Conservation (phyloP, 2,113 vertebrate genomes). For the Uria lomvia region DNA sequence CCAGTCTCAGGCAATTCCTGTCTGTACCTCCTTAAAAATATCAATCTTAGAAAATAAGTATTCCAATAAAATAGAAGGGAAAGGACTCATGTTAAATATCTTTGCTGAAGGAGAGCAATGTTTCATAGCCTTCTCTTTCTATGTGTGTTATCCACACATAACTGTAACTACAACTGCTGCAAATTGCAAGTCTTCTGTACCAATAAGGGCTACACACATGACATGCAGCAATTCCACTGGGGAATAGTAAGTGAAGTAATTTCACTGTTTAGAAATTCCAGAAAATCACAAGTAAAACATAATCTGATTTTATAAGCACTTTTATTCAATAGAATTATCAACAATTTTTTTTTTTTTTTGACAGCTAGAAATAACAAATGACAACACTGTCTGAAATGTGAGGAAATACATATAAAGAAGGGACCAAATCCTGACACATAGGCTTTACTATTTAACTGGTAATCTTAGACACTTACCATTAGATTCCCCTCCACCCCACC, state of each 20-base stretch:
- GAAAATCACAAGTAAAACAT: background rate
- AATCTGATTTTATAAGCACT: background rate
- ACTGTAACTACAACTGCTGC: background rate
- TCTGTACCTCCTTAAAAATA: background rate
- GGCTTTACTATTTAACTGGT: background rate
- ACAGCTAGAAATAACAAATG: background rate
- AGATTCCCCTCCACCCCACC: fast-evolving
- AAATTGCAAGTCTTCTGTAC: background rate
- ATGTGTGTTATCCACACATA: background rate
- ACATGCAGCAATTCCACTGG: background rate
- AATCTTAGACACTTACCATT: background rate
- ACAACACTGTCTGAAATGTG: background rate
- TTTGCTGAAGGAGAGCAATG: background rate
- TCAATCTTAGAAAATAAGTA: background rate
- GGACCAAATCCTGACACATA: background rate
- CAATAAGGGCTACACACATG: background rate
- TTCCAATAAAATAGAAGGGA: background rate
- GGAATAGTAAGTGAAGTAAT: background rate
- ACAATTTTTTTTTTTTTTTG: background rate
- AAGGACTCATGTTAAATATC: background rate
- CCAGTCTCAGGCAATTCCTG: background rate
- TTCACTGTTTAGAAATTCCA: background rate
- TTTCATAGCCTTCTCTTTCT: background rate
- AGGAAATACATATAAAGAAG: background rate
- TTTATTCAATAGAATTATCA: background rate